Percentiles rank a stretch among this genome's conserved stretches.
These are phyloP conservation scores for Brotula barbata DNA, from an alignment of 2,797 vertebrate species.

Conservation along the genomic window DNA sequence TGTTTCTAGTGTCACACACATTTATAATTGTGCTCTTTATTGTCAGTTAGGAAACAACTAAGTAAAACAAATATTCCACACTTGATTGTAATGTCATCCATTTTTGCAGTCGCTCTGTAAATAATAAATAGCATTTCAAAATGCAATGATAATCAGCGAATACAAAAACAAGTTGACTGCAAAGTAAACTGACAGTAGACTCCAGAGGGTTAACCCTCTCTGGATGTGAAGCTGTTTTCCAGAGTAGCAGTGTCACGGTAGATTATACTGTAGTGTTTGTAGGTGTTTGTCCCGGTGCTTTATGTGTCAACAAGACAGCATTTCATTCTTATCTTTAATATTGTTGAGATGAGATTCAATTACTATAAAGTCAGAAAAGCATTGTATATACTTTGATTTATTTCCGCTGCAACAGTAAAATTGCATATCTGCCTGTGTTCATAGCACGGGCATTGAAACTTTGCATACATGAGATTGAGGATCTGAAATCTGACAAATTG, in stretches of 20 bases:
- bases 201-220: no score
- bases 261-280: slow-evolving; percentile 6
- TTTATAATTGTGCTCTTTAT: slow-evolving; percentile 1
- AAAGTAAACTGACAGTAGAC: no score
- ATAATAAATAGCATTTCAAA: no score
- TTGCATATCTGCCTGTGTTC: neutral
- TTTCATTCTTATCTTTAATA: slow-evolving; percentile 31
- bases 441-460: neutral
- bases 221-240: no score
- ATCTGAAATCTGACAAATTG: no score
- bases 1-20: slow-evolving; percentile 4
- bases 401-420: neutral
- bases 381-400: slow-evolving; percentile 11
- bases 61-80: no score
- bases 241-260: slow-evolving; percentile 19
- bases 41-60: neutral
- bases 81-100: no score
- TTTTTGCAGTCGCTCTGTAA: no score
- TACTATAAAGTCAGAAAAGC: neutral
- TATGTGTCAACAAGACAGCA: slow-evolving; percentile 39
- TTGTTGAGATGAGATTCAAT: slow-evolving; percentile 41
- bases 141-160: no score
- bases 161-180: no score
- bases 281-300: slow-evolving; percentile 32
- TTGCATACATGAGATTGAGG: neutral